Evolutionary conservation across 2,888 invertebrate genomes (phyloP).

Genomic region (Lepidonotus clava): DNA sequence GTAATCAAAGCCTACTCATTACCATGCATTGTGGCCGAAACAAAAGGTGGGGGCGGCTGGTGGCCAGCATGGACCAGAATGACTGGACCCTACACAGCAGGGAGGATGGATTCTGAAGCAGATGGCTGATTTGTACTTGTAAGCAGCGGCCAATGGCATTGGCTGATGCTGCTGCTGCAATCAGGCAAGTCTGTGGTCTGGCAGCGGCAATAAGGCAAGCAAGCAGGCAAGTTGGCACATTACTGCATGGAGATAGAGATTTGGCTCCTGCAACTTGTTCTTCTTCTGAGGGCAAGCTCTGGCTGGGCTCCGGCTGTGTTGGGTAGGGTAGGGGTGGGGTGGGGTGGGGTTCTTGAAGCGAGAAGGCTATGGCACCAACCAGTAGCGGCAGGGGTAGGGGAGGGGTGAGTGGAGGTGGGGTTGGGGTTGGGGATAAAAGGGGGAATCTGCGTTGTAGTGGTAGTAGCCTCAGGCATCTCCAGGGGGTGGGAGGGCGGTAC

Average conservation of each 20-base stretch:
- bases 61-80: no score
- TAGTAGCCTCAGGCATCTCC: constrained; percentile 26
- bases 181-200: no score
- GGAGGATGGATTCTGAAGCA: no score
- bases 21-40: constrained; percentile 11
- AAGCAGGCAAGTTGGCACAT: no score
- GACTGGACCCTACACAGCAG: no score
- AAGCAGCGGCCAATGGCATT: no score
- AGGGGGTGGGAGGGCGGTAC: background rate
- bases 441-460: no score
- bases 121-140: no score
- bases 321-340: background rate
- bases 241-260: constrained; percentile 1
- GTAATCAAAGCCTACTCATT: constrained; percentile 21
- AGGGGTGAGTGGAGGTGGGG: no score
- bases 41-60: constrained; percentile 13
- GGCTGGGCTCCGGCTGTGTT: constrained; percentile 18
- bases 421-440: no score
- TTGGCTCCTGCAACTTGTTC: background rate
- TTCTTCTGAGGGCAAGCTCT: background rate
- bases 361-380: constrained; percentile 5
- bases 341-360: constrained; percentile 24
- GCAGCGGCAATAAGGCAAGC: no score
- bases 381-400: background rate
- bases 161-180: no score